Base-by-base conservation (phyloP, 37 sponge, comb jelly and placozoan species). In the Halisarca cf. caerulea region DNA sequence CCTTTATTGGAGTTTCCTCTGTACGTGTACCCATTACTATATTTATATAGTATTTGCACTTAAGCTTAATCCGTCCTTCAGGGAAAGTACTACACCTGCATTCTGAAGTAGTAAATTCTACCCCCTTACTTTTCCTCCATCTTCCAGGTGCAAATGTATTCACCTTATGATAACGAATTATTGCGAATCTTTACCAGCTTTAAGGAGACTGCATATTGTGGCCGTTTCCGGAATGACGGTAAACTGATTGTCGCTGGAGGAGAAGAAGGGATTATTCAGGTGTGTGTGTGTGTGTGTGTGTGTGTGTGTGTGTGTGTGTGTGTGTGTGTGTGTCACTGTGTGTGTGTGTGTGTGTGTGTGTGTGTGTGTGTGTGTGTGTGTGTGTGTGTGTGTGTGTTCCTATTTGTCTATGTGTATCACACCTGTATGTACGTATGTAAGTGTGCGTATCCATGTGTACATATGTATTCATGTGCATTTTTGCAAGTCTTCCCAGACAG, bases 181-280 rank as follows among this genome's bases (percentile, higher is more conserved):
- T 83, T 70, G 83, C 91, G 81, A 72, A 86, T 80, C 23, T 81
- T 97, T 44, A 88, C 94, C 6, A 82, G 91, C 8, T 97, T 98
- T 77, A 86, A 91, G 39, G 90, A 93, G 83, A 80, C 89, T 2
- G 96, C 96, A 27, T 93, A 87, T 81, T 78, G 89, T 66, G 98
- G 85, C 18, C 85, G 83, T 23, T 93, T 95, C 54, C 71, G 98
- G 30, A 69, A 81, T 25, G 98, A 98, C 80, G 98, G 98, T 1
- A 85, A 86, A 42, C 86, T 98, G 38, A 55, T 98, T 54, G 89
- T 90, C 44, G 96, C 96, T 40, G 98, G 98, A 14, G 83, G 86
- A 37, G 92, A 93, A 53, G 91, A 91, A 30, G 92, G 96, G 51
- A 64, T 85, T 20, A 88, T 98, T 45, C 91, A 95, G 92, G 96